phyloP scores from a whole-genome alignment of 2,113 vertebrate genomes.

The Nesogale talazaci region DNA sequence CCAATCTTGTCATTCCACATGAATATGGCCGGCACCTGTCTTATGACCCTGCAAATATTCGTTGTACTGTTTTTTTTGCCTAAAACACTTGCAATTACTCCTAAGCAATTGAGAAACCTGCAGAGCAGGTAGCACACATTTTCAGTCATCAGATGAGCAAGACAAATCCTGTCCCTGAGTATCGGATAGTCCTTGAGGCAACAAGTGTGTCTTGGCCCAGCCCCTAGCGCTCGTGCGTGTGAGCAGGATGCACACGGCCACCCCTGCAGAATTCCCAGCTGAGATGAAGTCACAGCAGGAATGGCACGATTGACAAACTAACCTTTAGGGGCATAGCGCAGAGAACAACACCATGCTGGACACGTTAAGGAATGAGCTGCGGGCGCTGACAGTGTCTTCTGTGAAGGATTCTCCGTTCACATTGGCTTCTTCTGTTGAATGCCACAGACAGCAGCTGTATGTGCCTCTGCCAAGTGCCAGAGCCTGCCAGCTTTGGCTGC shows the following conservation, averaged over 20 bases:
- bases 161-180: neutral
- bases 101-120: conserved; percentile 1
- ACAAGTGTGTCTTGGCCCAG: neutral
- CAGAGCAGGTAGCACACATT: neutral
- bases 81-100: conserved; percentile 8
- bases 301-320: neutral
- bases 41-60: neutral
- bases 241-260: neutral
- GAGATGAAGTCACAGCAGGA: neutral
- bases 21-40: neutral
- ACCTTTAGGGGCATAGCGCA: neutral
- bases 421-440: neutral
- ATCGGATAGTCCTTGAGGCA: neutral
- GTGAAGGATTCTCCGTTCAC: conserved; percentile 2
- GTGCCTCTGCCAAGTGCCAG: neutral
- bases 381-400: neutral
- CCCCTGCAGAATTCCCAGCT: conserved; percentile 14
- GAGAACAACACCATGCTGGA: neutral
- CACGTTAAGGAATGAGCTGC: neutral
- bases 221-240: neutral
- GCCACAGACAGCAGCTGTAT: neutral
- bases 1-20: neutral
- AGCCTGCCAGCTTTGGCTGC: neutral
- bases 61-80: neutral
- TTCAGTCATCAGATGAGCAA: neutral